Evolutionary conservation across 1,140 invertebrate genomes (phyloP).

Genomic region (Lasioglossum albipes): DNA sequence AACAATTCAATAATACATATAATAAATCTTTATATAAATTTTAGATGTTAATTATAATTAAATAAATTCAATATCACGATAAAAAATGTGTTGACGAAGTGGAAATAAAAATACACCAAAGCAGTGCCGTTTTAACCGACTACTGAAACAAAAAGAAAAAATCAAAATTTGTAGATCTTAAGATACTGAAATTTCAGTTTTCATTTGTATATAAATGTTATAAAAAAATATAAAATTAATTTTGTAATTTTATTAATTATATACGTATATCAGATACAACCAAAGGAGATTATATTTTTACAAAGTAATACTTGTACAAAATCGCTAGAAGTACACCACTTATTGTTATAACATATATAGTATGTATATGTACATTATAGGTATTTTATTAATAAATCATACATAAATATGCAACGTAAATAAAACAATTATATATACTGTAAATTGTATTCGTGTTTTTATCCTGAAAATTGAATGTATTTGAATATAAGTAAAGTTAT

Average conservation of each 20-base stretch:
- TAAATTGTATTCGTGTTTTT: background rate
- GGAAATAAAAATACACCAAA: slow-evolving; percentile 14
- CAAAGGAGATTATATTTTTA: slow-evolving; percentile 2
- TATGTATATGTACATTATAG: background rate
- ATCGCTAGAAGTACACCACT: background rate
- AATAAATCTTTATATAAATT: no score
- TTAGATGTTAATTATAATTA: background rate
- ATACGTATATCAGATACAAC: background rate
- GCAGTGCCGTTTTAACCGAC: slow-evolving; percentile 11
- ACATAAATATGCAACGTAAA: slow-evolving; percentile 7
- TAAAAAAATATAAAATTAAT: background rate
- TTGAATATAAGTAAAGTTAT: background rate
- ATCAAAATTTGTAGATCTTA: slow-evolving; percentile 20
- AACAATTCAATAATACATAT: background rate
- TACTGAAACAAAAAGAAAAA: slow-evolving; percentile 40
- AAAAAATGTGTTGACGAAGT: background rate
- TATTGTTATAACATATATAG: background rate
- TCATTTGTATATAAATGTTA: slow-evolving; percentile 1
- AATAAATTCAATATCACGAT: background rate
- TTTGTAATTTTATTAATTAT: slow-evolving; percentile 19
- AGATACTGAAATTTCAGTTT: no score
- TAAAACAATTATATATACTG: slow-evolving; percentile 11
- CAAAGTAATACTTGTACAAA: slow-evolving; percentile 9
- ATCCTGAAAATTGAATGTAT: slow-evolving; percentile 30
- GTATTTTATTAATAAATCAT: slow-evolving; percentile 3